Conservation (phyloP, 2,888 invertebrate genomes). For the Deroplatys truncata region DNA sequence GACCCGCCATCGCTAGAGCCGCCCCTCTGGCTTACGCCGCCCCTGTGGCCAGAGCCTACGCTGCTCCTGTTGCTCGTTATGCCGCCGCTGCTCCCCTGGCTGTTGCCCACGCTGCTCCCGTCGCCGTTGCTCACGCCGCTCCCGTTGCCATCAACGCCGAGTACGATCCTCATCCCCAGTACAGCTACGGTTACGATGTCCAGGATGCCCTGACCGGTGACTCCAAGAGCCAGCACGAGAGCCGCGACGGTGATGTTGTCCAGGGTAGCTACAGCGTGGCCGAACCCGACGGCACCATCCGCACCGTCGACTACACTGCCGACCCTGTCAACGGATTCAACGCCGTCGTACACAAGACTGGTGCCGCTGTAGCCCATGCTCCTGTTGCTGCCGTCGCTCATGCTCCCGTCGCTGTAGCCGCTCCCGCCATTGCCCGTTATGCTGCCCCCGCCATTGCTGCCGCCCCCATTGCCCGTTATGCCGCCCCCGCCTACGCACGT, state of each 20-base stretch:
- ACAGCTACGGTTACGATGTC: constrained; percentile 32
- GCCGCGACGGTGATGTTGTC: constrained; percentile 32
- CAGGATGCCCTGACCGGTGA: constrained; percentile 33
- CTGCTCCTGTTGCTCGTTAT: constrained; percentile 16
- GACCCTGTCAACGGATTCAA: constrained; percentile 34
- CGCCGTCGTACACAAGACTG: constrained; percentile 30
- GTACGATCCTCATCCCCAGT: constrained; percentile 32
- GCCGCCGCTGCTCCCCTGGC: constrained; percentile 17
- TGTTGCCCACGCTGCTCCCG: constrained; percentile 19
- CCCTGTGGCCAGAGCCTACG: constrained; percentile 13
- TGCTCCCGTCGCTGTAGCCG: constrained; percentile 21
- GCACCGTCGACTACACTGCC: constrained; percentile 31
- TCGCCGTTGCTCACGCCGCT: constrained; percentile 10
- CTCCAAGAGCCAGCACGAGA: constrained; percentile 32
- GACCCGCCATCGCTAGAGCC: constrained; percentile 16
- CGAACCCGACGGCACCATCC: constrained; percentile 31
- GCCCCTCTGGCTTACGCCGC: constrained; percentile 22
- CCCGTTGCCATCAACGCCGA: constrained; percentile 29
- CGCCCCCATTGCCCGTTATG: constrained; percentile 3
- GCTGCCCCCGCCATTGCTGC: constrained; percentile 17
- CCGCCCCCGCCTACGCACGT: background rate
- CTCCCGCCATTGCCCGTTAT: constrained; percentile 17
- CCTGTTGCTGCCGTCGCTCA: constrained; percentile 17
- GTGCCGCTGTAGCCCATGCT: constrained; percentile 11
- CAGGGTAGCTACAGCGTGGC: constrained; percentile 31